These are phyloP conservation scores for Drosophila oshimai DNA, from an alignment of 1,140 invertebrate genomes.

Conservation along the genomic window DNA sequence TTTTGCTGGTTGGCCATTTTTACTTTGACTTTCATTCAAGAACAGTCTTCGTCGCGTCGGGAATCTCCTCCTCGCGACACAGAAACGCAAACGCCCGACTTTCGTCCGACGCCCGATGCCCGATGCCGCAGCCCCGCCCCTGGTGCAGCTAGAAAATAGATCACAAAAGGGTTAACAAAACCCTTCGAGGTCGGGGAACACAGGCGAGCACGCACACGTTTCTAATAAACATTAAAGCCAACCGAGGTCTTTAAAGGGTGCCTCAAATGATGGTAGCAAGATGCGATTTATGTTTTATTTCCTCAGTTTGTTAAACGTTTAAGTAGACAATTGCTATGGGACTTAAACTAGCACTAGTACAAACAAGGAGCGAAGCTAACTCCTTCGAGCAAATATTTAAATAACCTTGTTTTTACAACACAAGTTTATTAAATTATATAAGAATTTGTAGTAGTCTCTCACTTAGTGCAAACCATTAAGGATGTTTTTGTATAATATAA, in stretches of 20 bases:
- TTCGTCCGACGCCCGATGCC: conserved; percentile 32
- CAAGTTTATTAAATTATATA: no score
- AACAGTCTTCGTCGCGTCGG: conserved; percentile 58
- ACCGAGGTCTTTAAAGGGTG: background rate
- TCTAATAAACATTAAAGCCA: conserved; percentile 61
- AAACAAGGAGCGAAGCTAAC: no score
- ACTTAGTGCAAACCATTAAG: no score
- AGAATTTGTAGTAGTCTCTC: no score
- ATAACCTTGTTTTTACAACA: no score
- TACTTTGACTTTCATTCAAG: conserved; percentile 83
- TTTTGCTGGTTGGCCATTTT: conserved; percentile 75
- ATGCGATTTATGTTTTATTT: background rate
- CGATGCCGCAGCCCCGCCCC: background rate
- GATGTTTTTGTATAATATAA: no score
- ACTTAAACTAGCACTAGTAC: no score
- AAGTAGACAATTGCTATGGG: no score
- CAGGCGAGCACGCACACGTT: conserved; percentile 19
- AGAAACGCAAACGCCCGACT: conserved; percentile 56
- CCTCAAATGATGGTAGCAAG: background rate
- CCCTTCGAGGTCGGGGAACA: conserved; percentile 47
- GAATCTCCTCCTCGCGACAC: conserved; percentile 56
- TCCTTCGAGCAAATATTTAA: no score
- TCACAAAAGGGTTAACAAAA: conserved; percentile 74
- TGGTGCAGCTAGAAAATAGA: conserved; percentile 58
- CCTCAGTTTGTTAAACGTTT: no score